These are phyloP conservation scores for Archaeoteleia sp. DNA, from an alignment of 2,888 invertebrate genomes.

Conservation along the genomic window DNA sequence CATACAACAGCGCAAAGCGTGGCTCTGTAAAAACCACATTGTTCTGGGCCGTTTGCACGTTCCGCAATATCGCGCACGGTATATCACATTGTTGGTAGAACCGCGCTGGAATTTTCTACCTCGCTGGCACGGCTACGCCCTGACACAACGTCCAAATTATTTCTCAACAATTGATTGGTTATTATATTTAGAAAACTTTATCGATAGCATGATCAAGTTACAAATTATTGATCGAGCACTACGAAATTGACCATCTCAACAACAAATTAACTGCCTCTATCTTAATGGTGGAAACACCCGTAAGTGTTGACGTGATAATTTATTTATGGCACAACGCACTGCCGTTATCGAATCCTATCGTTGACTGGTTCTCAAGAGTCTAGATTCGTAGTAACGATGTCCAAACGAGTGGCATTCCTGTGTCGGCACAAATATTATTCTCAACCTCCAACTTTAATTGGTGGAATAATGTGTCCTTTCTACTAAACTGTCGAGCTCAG, in stretches of 20 bases:
- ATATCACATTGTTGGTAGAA: conserved; percentile 66
- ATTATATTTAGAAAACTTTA: too few species aligned
- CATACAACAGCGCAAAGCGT: conserved; percentile 42
- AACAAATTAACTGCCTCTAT: too few species aligned
- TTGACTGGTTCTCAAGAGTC: conserved; percentile 1
- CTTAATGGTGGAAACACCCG: neutral
- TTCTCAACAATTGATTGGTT: neutral
- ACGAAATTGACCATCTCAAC: too few species aligned
- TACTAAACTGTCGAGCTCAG: conserved; percentile 10
- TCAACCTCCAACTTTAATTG: conserved; percentile 4
- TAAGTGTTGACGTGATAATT: conserved; percentile 5
- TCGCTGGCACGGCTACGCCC: conserved; percentile 45
- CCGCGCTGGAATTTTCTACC: conserved; percentile 63
- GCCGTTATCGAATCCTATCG: neutral
- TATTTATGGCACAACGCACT: neutral
- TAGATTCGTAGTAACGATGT: conserved; percentile 4
- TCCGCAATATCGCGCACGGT: conserved; percentile 59
- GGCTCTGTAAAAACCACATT: conserved; percentile 56
- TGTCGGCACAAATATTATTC: conserved; percentile 5
- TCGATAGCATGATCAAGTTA: too few species aligned
- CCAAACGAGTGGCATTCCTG: conserved; percentile 7
- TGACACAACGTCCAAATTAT: conserved; percentile 35
- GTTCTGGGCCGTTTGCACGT: conserved; percentile 65
- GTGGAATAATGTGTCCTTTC: neutral
- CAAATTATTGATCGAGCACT: too few species aligned